A percentile compares a stretch with the other conserved stretches of the same genome.
Conservation (phyloP, 2,888 invertebrate species). For the Hyposoter didymator region DNA sequence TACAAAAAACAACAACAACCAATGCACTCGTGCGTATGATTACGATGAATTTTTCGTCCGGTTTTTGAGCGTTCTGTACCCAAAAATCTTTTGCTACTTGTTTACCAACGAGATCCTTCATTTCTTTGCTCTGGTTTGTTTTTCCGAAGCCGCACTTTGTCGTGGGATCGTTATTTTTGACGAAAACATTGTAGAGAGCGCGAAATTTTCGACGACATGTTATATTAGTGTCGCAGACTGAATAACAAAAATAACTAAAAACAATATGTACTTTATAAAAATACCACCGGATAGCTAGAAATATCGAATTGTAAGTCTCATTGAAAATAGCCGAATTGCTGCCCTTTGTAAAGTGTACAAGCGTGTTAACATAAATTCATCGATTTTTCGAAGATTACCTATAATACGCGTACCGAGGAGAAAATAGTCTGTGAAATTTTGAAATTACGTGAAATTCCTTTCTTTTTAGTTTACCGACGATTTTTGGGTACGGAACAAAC, state of each 20-base stretch:
- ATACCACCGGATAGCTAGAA: slow-evolving; percentile 64
- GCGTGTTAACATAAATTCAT: slow-evolving; percentile 38
- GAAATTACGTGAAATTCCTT: background rate
- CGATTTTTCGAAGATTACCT: slow-evolving; percentile 42
- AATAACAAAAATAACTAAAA: slow-evolving; percentile 45
- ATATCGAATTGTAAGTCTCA: slow-evolving; percentile 68
- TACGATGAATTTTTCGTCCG: slow-evolving; percentile 74
- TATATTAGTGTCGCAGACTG: slow-evolving; percentile 71
- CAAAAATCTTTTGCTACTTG: slow-evolving; percentile 69
- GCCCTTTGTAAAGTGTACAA: slow-evolving; percentile 62
- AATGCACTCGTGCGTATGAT: slow-evolving; percentile 74
- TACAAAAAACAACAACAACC: slow-evolving; percentile 10
- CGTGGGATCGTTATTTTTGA: slow-evolving; percentile 67
- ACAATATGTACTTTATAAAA: slow-evolving; percentile 68
- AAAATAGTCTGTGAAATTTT: slow-evolving; percentile 11
- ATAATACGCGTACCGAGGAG: slow-evolving; percentile 41
- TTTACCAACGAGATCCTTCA: slow-evolving; percentile 21
- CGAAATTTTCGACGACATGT: slow-evolving; percentile 49
- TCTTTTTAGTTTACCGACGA: slow-evolving; percentile 48
- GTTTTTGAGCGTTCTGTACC: slow-evolving; percentile 74
- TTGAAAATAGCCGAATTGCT: slow-evolving; percentile 69
- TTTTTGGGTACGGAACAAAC: slow-evolving; percentile 77
- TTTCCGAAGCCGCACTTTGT: slow-evolving; percentile 39
- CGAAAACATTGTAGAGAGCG: slow-evolving; percentile 31
- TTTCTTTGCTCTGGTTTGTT: slow-evolving; percentile 40